Percentiles rank a stretch among this genome's conserved stretches.
Conservation (phyloP, 1,140 invertebrate species). For the Drosophila arawakana region DNA sequence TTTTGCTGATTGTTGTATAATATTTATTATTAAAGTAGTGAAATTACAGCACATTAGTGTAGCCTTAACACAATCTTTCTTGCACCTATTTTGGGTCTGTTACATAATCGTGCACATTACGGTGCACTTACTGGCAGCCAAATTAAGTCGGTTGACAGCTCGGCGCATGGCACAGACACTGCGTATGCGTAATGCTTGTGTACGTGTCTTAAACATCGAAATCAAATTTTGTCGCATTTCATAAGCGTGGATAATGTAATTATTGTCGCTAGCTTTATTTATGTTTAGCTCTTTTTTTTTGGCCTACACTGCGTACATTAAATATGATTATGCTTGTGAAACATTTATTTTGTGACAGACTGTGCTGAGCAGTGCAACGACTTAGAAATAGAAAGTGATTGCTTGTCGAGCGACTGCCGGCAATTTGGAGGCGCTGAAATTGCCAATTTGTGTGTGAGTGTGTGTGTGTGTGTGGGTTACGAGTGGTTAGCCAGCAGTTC, state of each 20-base stretch:
- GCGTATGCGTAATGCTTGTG: conserved; percentile 69
- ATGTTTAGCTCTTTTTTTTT: not conserved
- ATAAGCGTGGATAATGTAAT: conserved; percentile 65
- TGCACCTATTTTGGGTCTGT: not conserved
- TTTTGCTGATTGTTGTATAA: not conserved
- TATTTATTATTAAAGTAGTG: conserved; percentile 11
- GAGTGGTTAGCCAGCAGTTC: conserved; percentile 21
- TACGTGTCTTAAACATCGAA: conserved; percentile 68
- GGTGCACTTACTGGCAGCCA: conserved; percentile 23
- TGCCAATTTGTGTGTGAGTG: conserved; percentile 58
- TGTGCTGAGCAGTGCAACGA: conserved; percentile 41
- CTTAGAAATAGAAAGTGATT: conserved; percentile 78
- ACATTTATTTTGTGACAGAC: conserved; percentile 24
- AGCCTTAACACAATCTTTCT: conserved; percentile 12
- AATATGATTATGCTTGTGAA: conserved; percentile 23
- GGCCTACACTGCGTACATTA: conserved; percentile 1
- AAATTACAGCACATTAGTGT: conserved; percentile 13
- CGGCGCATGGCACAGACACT: conserved; percentile 18
- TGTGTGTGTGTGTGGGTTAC: conserved; percentile 26
- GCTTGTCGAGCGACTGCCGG: conserved; percentile 47
- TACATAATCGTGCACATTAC: conserved; percentile 23
- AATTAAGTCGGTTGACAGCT: conserved; percentile 15
- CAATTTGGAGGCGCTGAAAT: conserved; percentile 74
- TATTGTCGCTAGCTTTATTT: conserved; percentile 66
- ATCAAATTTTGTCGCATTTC: conserved; percentile 62